These are phyloP conservation scores for Eucidaris tribuloides DNA, from an alignment of 35 echinoderm and acorn worm species.

Conservation along the genomic window DNA sequence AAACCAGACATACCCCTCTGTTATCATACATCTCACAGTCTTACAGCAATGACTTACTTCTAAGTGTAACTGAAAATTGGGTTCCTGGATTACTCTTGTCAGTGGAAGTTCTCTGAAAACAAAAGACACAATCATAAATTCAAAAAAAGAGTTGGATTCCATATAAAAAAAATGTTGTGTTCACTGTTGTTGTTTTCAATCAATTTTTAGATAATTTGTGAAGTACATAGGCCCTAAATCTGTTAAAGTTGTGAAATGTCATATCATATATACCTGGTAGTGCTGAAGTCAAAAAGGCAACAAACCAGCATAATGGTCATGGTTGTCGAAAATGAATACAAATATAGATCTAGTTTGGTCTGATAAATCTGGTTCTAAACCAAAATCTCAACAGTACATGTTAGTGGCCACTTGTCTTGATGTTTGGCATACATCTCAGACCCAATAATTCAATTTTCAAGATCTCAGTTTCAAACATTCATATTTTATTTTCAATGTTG, in stretches of 20 bases:
- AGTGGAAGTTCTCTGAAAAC: conserved; percentile 39
- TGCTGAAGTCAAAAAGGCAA: not conserved
- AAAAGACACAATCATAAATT: not conserved
- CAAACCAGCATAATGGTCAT: not conserved
- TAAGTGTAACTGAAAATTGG: conserved; percentile 40
- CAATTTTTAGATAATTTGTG: not conserved
- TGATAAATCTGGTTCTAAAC: too few relatives aligned
- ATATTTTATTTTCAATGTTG: too few relatives aligned
- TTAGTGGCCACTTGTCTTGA: too few relatives aligned
- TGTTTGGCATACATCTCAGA: too few relatives aligned
- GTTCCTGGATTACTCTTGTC: conserved; percentile 53
- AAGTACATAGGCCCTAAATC: not conserved
- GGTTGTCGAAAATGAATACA: not conserved
- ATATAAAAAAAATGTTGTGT: not conserved
- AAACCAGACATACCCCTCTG: not conserved
- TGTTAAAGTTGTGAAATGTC: not conserved
- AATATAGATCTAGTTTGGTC: too few relatives aligned
- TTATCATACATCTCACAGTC: not conserved
- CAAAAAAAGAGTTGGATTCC: not conserved
- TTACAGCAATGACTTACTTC: not conserved
- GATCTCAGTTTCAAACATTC: too few relatives aligned
- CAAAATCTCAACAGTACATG: too few relatives aligned
- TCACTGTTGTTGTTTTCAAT: not conserved
- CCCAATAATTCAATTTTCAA: too few relatives aligned
- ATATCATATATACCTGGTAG: not conserved